phyloP scores from a whole-genome alignment of 2,113 vertebrate genomes.

The Vulpes ferrilata region DNA sequence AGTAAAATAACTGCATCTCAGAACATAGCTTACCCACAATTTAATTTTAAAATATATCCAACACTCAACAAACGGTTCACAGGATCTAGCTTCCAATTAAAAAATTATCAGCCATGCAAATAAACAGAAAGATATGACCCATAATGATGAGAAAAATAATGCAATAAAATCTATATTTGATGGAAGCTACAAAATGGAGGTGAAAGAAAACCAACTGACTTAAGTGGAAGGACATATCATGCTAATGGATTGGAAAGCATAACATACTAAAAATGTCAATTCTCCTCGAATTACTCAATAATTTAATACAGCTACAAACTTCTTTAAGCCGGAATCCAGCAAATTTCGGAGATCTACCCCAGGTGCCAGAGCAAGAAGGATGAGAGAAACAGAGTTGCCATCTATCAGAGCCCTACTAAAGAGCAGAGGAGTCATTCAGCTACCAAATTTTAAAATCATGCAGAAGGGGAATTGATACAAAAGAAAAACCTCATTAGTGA shows the following conservation, averaged over 20 bases:
- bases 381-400: not conserved
- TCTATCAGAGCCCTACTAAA: not conserved
- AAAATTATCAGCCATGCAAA: not conserved
- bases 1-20: not conserved
- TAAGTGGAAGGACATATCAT: not conserved
- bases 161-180: not conserved
- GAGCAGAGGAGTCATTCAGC: not conserved
- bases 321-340: not conserved
- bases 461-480: not conserved
- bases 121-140: not conserved
- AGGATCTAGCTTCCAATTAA: not conserved
- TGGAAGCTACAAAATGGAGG: not conserved
- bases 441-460: not conserved
- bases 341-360: not conserved
- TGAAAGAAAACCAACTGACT: not conserved
- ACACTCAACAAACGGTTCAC: not conserved
- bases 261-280: not conserved
- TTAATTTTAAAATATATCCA: not conserved
- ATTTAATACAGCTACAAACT: not conserved
- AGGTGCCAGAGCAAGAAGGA: not conserved
- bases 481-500: not conserved
- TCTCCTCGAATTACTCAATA: not conserved
- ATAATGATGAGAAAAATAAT: not conserved
- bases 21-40: not conserved
- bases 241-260: not conserved